Evolutionary conservation across 2,113 vertebrate species (phyloP).

Genomic region (Brachypteracias leptosomus): DNA sequence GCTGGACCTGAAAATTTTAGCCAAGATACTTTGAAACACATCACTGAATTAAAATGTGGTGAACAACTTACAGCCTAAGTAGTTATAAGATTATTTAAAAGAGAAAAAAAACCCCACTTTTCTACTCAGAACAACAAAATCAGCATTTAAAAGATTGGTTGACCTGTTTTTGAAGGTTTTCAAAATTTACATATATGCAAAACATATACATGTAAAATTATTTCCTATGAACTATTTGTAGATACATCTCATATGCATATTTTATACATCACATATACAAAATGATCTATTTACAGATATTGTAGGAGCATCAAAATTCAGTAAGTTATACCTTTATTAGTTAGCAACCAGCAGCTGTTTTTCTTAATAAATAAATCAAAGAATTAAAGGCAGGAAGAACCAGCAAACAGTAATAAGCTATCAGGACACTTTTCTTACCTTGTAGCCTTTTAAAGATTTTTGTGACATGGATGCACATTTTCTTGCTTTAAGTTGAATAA

Average conservation of each 20-base stretch:
- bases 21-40: background rate
- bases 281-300: background rate
- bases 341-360: background rate
- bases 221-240: background rate
- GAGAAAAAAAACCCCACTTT: accelerated
- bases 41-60: background rate
- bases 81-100: background rate
- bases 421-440: background rate
- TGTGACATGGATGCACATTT: background rate
- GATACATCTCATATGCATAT: background rate
- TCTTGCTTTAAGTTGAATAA: background rate
- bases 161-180: background rate
- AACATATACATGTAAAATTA: background rate
- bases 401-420: background rate
- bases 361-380: background rate
- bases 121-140: background rate
- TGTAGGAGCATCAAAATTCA: background rate
- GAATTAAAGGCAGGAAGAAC: background rate
- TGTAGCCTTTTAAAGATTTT: background rate
- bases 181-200: background rate
- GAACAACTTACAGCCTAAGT: background rate
- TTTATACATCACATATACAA: background rate
- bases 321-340: background rate
- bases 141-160: background rate
- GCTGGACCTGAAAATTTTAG: background rate